Conservation (phyloP, 2,797 vertebrate species). For the Coregonus suidteri region DNA sequence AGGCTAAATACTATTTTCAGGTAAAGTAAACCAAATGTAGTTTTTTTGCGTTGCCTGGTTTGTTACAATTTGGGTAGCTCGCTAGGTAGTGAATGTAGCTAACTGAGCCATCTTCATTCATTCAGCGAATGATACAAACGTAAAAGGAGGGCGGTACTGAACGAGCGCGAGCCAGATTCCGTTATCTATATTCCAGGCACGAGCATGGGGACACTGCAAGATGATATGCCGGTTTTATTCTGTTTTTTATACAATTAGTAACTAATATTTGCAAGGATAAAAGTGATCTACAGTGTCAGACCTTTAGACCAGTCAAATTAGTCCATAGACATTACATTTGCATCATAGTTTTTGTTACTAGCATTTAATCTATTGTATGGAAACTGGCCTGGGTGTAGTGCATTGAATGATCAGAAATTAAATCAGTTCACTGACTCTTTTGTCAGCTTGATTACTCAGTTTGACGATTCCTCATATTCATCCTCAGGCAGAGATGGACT, state of each 20-base stretch:
- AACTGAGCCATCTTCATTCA: too few relatives aligned
- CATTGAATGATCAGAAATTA: not conserved
- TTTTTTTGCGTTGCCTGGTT: not conserved
- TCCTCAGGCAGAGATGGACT: slow-evolving; percentile 82
- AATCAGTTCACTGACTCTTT: too few relatives aligned
- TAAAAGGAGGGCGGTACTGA: too few relatives aligned
- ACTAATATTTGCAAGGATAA: not conserved
- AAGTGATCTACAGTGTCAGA: not conserved
- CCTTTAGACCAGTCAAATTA: not conserved
- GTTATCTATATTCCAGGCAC: not conserved
- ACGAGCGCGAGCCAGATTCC: too few relatives aligned
- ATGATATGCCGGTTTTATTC: not conserved
- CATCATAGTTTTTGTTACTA: not conserved
- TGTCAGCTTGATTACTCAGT: not conserved
- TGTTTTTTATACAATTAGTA: not conserved
- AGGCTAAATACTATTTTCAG: not conserved
- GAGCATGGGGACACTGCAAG: not conserved
- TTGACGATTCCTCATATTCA: not conserved
- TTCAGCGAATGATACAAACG: too few relatives aligned
- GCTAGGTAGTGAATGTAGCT: not conserved
- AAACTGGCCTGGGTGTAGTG: not conserved
- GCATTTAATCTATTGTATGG: not conserved
- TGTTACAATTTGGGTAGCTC: not conserved
- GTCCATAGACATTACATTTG: not conserved
- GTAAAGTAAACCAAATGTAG: not conserved